phyloP scores from a whole-genome alignment of 2,888 invertebrate species.

The Volucella inanis region DNA sequence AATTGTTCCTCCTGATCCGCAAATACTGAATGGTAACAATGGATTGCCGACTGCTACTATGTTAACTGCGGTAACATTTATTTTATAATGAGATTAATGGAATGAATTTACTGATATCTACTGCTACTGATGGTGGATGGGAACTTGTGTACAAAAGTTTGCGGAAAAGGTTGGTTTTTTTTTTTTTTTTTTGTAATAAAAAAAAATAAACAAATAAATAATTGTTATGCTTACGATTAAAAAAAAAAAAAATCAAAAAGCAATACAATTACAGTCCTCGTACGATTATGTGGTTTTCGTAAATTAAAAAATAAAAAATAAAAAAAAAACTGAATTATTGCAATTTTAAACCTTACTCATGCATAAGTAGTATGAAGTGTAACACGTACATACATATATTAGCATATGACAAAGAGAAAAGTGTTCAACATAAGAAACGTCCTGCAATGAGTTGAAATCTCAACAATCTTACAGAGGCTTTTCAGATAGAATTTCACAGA shows the following conservation, averaged over 20 bases:
- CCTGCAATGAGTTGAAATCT: too few species aligned
- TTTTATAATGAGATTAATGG: conserved; percentile 59
- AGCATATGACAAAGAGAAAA: too few species aligned
- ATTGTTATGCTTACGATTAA: too few species aligned
- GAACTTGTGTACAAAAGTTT: conserved; percentile 71
- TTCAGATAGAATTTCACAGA: too few species aligned
- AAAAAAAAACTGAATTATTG: too few species aligned
- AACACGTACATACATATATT: neutral
- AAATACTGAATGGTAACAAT: conserved; percentile 46
- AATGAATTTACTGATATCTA: conserved; percentile 54
- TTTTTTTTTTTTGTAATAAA: conserved; percentile 32
- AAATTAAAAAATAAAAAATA: too few species aligned
- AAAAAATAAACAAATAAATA: too few species aligned
- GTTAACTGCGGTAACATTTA: conserved; percentile 54
- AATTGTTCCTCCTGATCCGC: conserved; percentile 22
- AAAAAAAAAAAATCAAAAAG: too few species aligned
- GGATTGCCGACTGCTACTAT: conserved; percentile 68
- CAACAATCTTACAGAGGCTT: too few species aligned
- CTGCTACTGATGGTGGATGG: conserved; percentile 75
- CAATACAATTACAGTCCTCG: too few species aligned
- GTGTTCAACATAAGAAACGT: too few species aligned
- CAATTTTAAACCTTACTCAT: neutral
- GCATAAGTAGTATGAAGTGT: neutral
- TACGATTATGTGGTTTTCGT: too few species aligned
- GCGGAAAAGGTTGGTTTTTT: conserved; percentile 70